Evolutionary conservation across 2,888 invertebrate species (phyloP), one percentile per base, ranked within the genome.

Genomic region (Chalcosyrphus nemorum): DNA sequence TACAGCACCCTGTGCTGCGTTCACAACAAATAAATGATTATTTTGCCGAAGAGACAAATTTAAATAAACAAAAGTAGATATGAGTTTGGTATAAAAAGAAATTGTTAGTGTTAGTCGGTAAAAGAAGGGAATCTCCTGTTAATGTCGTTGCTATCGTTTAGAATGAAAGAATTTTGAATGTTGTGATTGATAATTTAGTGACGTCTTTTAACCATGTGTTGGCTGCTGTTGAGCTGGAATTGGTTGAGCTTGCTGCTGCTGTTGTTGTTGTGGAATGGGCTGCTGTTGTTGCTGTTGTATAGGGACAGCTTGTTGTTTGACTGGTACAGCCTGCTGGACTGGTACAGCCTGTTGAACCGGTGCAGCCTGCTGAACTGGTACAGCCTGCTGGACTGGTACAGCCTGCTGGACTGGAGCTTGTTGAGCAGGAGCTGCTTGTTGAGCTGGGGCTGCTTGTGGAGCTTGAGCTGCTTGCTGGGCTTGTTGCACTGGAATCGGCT

Each of bases 231-330:
- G 66, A 15, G 38, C 29, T 45, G 81, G 66, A 7, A 66, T 86
- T n/a, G 50, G 70, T 82, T 89, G 89, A n/a, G n/a, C n/a, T n/a
- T 29, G 29, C 32, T 9, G 87, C 27, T 87, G 88, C 65, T 88
- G 87, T 9, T 86, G 87, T 81, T 88, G 87, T 72, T 82, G 63
- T 41, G 41, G 41, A 13, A 41, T 41, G 13, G 41, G 5, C 21
- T 65, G 63, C n/a, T 50, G 63, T 13, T 35, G 32, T 4, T 19
- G 13, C 13, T 57, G 35, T 56, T 75, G 76, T 4, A 15, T 4
- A 15, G 45, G 45, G 1, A 9, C 19, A 19, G 45, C 19, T 57
- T 50, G 72, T 15, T 38, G 59, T 19, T 38, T 50, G 21, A 21
- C 57, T 6, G 56, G 54, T 7, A 29, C 9, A 27, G 72, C 87